Evolutionary conservation across 2,797 vertebrate species (phyloP).

Genomic region (Leptodactylus fallax): DNA sequence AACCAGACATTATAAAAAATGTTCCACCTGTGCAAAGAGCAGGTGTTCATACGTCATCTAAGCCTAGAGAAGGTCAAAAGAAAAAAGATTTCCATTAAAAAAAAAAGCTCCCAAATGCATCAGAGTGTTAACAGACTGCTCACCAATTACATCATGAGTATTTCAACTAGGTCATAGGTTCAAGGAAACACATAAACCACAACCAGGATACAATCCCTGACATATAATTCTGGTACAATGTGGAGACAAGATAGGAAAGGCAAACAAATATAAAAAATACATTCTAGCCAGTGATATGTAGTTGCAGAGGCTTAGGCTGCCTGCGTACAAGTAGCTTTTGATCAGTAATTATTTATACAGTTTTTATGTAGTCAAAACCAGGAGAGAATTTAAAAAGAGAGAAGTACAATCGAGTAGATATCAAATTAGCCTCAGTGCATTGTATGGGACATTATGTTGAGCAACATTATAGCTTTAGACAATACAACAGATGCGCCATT

Average conservation of each 20-base stretch:
- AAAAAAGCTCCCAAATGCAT: neutral
- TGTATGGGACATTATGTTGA: too few species aligned
- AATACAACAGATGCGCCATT: too few species aligned
- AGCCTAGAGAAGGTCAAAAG: slow-evolving; percentile 11
- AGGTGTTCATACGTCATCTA: slow-evolving; percentile 24
- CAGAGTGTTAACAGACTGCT: slow-evolving; percentile 13
- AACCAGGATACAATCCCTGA: slow-evolving; percentile 36
- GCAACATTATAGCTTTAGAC: too few species aligned
- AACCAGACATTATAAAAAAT: slow-evolving; percentile 21
- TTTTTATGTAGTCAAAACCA: too few species aligned
- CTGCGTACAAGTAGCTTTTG: too few species aligned
- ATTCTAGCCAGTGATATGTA: neutral
- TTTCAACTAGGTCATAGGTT: slow-evolving; percentile 12
- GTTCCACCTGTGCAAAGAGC: slow-evolving; percentile 6
- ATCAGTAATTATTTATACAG: too few species aligned
- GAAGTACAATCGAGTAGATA: too few species aligned
- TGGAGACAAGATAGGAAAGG: neutral
- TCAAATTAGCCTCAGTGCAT: too few species aligned
- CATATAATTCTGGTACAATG: neutral
- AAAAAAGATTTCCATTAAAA: neutral
- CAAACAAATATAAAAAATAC: slow-evolving; percentile 17
- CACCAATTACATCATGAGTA: neutral
- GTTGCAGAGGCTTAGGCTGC: too few species aligned
- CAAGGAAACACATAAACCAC: slow-evolving; percentile 34
- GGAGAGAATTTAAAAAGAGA: too few species aligned